These are phyloP conservation scores for Serrognathus titanus DNA, from an alignment of 2,888 invertebrate species.

Conservation along the genomic window DNA sequence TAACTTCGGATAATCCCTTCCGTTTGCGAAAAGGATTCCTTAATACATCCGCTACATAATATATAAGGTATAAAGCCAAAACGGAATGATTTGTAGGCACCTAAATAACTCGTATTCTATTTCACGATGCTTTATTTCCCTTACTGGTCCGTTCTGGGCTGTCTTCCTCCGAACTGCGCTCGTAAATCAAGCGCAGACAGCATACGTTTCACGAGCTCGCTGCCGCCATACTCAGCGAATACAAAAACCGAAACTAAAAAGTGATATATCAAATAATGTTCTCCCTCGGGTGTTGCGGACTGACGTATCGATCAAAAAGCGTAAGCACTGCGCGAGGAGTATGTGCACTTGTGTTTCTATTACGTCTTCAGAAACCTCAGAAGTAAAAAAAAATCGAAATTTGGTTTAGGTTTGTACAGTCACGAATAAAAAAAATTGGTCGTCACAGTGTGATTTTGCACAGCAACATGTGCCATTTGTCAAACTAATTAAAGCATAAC, in stretches of 20 bases:
- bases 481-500: too few relatives aligned
- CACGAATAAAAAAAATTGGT: too few relatives aligned
- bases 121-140: slow-evolving; percentile 47
- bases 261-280: slow-evolving; percentile 3
- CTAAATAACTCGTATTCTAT: slow-evolving; percentile 50
- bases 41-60: not conserved
- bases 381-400: too few relatives aligned
- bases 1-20: not conserved
- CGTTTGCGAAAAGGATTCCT: not conserved
- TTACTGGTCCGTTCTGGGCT: slow-evolving; percentile 35
- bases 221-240: slow-evolving; percentile 25
- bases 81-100: slow-evolving; percentile 45
- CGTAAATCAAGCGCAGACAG: slow-evolving; percentile 46
- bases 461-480: too few relatives aligned
- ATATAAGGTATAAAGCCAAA: slow-evolving; percentile 6
- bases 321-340: too few relatives aligned
- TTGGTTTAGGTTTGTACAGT: too few relatives aligned
- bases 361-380: too few relatives aligned
- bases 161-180: slow-evolving; percentile 29
- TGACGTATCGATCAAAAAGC: not conserved
- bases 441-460: too few relatives aligned
- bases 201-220: slow-evolving; percentile 41
- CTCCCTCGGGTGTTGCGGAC: not conserved
- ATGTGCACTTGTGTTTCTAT: too few relatives aligned
- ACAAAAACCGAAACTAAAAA: slow-evolving; percentile 15